Evolutionary conservation across 2,113 vertebrate species (phyloP), one percentile per base, ranked within the genome.

Genomic region (Mesoclemmys tuberculata): DNA sequence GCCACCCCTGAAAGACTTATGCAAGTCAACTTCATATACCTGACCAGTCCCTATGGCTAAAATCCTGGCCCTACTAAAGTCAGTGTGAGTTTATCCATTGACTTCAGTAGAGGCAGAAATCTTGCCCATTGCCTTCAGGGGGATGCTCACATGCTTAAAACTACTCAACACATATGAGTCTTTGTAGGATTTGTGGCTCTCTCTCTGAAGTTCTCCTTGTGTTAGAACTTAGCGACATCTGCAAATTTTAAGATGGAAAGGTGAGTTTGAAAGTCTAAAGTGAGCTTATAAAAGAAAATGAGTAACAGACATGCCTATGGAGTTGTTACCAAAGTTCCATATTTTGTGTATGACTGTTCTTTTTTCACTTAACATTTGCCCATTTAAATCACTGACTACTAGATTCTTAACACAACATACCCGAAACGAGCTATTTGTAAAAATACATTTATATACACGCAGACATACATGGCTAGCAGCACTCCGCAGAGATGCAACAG

Each of bases 401-500:
- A 68, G 64, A 68, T 38, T 31, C 35, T n/a, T 18, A 19, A 38
- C 19, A 22, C 64, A 71, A 71, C 10, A 29, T 58, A 52, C 5
- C 51, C 14, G 16, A 52, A 52, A 52, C 51, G 14, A 52, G 51
- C 51, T 52, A 58, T 11, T 29, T 10, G 8, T 27, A 29, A 58
- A 58, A 58, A 58, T 58, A 58, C 9, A 29, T 71, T 4, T 21
- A 22, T 71, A 22, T 22, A 71, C n/a, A 46, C 8, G 46, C 0
- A 12, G 83, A 98, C 99, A 94, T 98, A 99, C 99, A 16, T 99
- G 99, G 85, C 97, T 98, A 81, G 99, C 99, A 96, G 99, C 99
- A 82, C 98, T 99, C 98, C 98, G 99, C 97, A 99, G 98, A 56
- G 99, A 99, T 93, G 99, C 99, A 74, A 99, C 98, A 31, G 99